Evolutionary conservation across 1,140 invertebrate species (phyloP).

Genomic region (Arctopsyche grandis): DNA sequence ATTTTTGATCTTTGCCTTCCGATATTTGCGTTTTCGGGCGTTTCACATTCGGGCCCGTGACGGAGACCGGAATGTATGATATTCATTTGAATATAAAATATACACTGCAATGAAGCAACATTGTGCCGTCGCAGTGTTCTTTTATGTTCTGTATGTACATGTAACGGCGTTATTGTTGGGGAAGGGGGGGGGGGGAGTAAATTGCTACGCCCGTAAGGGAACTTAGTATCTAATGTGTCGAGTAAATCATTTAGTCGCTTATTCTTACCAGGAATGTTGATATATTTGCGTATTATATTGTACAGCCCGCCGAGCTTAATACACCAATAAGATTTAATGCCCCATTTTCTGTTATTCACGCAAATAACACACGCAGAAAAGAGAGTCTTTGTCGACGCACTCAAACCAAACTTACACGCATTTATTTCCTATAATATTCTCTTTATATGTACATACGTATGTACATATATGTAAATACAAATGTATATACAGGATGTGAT

Average conservation of each 20-base stretch:
- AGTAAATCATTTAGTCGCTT: conserved; percentile 55
- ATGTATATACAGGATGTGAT: neutral
- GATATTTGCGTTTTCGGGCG: too few species aligned
- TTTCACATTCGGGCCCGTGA: too few species aligned
- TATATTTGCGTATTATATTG: conserved; percentile 45
- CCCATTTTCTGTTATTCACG: conserved; percentile 34
- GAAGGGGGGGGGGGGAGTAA: too few species aligned
- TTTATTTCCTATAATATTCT: neutral
- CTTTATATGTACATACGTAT: neutral
- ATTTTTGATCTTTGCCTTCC: too few species aligned
- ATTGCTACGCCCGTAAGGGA: conserved; percentile 49
- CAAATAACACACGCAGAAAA: conserved; percentile 26
- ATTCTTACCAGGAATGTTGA: conserved; percentile 52
- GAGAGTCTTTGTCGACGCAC: conserved; percentile 13
- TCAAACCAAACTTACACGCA: neutral
- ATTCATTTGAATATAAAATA: too few species aligned
- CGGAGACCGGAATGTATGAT: too few species aligned
- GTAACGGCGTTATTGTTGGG: conserved; percentile 42
- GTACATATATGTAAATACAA: neutral
- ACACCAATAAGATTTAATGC: conserved; percentile 46
- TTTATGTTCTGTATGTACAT: neutral
- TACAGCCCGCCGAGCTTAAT: conserved; percentile 41
- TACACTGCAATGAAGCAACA: neutral
- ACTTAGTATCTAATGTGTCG: conserved; percentile 52
- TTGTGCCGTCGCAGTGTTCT: conserved; percentile 20